These are phyloP conservation scores for Oryzias curvinotus DNA, from an alignment of 2,113 vertebrate genomes.

Conservation along the genomic window DNA sequence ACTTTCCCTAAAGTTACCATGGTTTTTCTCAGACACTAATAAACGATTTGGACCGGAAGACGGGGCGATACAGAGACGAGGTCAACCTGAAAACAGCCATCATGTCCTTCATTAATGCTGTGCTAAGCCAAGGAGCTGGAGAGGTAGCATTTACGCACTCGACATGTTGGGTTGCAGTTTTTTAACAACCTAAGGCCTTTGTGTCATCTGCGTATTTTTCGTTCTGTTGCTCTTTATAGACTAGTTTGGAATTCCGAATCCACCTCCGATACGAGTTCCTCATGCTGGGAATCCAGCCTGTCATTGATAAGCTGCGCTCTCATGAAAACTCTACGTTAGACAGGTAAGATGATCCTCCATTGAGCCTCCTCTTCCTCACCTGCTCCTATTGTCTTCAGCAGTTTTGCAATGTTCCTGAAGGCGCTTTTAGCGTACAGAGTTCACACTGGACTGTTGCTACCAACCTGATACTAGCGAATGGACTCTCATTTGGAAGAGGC, in stretches of 20 bases:
- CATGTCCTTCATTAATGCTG: conserved; percentile 99
- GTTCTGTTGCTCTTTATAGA: conserved; percentile 62
- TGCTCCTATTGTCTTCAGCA: too few relatives aligned
- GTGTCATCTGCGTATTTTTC: not conserved
- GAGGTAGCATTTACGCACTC: conserved; percentile 78
- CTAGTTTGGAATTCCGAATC: conserved; percentile 96
- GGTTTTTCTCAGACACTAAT: conserved; percentile 83
- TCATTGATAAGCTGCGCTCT: conserved; percentile 95
- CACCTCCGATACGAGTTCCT: conserved; percentile 98
- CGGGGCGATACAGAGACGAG: conserved; percentile 94
- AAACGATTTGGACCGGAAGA: conserved; percentile 96
- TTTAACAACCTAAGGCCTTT: not conserved
- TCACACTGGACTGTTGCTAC: too few relatives aligned
- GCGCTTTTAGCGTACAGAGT: too few relatives aligned
- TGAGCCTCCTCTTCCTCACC: not conserved
- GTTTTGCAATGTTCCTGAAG: too few relatives aligned
- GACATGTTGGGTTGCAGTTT: too few relatives aligned
- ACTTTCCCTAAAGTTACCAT: conserved; percentile 9
- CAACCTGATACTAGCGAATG: too few relatives aligned
- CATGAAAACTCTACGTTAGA: conserved; percentile 98
- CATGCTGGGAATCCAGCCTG: conserved; percentile 97
- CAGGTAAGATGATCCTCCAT: conserved; percentile 76
- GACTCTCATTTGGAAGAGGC: too few relatives aligned
- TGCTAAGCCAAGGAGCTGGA: conserved; percentile 95
- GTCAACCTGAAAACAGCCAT: conserved; percentile 98